A percentile compares a stretch with the other conserved stretches of the same genome.
These are phyloP conservation scores for Entelurus aequoreus DNA, from an alignment of 2,113 vertebrate genomes.

Conservation along the genomic window DNA sequence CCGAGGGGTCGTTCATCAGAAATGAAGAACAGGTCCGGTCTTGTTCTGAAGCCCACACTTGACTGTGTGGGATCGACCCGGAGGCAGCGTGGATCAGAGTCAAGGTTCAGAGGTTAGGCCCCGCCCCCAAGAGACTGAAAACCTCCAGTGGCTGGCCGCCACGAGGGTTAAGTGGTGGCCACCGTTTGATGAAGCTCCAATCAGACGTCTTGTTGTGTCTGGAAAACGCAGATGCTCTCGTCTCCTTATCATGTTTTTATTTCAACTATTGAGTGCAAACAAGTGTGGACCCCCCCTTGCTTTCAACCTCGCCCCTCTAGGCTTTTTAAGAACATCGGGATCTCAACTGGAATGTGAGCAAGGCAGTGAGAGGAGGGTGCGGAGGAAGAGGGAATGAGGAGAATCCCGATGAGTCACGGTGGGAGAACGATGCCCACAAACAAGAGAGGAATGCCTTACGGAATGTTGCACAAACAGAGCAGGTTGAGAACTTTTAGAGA, in stretches of 20 bases:
- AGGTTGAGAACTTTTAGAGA: not conserved
- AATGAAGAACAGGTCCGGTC: conserved; percentile 38
- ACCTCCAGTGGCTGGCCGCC: conserved; percentile 19
- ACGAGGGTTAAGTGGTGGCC: conserved; percentile 30
- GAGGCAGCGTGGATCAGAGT: conserved; percentile 31
- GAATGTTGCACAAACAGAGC: not conserved
- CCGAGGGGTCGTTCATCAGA: not conserved
- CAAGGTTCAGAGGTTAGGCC: conserved; percentile 51
- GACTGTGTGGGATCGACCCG: conserved; percentile 26
- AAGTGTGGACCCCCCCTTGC: no score
- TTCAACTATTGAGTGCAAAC: not conserved
- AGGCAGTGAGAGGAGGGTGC: not conserved
- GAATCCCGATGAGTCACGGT: conserved; percentile 6
- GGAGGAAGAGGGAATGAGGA: conserved; percentile 3
- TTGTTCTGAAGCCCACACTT: conserved; percentile 50
- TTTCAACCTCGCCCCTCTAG: not conserved
- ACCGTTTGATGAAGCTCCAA: no score
- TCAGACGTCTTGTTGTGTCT: conserved; percentile 9
- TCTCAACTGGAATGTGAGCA: conserved; percentile 1
- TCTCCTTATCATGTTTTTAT: not conserved
- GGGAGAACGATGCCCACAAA: conserved; percentile 4
- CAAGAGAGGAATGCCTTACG: not conserved
- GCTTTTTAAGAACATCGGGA: not conserved
- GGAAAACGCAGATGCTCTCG: not conserved
- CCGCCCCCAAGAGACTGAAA: conserved; percentile 50